Percentiles rank a stretch among this genome's conserved stretches.
Evolutionary conservation across 1,140 invertebrate genomes (phyloP).

Genomic region (Whitmania pigra): DNA sequence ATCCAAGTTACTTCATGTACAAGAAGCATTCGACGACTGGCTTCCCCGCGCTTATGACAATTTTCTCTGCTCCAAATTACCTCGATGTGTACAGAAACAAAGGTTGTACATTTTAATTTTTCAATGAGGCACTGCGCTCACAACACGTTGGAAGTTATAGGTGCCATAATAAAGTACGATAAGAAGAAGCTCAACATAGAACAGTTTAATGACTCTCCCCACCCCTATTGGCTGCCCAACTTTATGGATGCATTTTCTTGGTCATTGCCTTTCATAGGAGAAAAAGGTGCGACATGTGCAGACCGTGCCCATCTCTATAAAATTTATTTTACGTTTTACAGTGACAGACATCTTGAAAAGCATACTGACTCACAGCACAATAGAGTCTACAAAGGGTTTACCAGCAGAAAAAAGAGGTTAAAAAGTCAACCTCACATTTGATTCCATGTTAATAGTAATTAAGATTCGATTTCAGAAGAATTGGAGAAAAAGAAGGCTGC

Average conservation of each 20-base stretch:
- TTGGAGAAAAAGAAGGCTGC: slow-evolving; percentile 65
- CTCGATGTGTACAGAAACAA: slow-evolving; percentile 99
- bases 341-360: not conserved
- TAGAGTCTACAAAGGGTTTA: not conserved
- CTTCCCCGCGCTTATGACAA: slow-evolving; percentile 98
- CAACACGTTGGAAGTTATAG: slow-evolving; percentile 41
- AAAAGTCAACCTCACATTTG: not conserved
- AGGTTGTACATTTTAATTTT: slow-evolving; percentile 44
- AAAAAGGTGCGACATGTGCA: slow-evolving; percentile 61
- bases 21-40: slow-evolving; percentile 99
- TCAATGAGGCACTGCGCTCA: not conserved
- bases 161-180: slow-evolving; percentile 99
- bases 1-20: slow-evolving; percentile 88
- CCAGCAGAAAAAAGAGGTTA: slow-evolving; percentile 6
- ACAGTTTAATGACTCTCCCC: slow-evolving; percentile 99
- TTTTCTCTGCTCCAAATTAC: slow-evolving; percentile 99
- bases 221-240: slow-evolving; percentile 99
- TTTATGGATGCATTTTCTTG: slow-evolving; percentile 99
- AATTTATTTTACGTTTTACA: not conserved
- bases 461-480: not conserved
- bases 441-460: not conserved
- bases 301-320: not conserved
- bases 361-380: slow-evolving; percentile 10
- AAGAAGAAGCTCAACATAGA: slow-evolving; percentile 99
- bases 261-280: slow-evolving; percentile 98